Percentiles rank a stretch among this genome's conserved stretches.
Evolutionary conservation across 2,113 vertebrate genomes (phyloP).

Genomic region (Chloebia gouldiae): DNA sequence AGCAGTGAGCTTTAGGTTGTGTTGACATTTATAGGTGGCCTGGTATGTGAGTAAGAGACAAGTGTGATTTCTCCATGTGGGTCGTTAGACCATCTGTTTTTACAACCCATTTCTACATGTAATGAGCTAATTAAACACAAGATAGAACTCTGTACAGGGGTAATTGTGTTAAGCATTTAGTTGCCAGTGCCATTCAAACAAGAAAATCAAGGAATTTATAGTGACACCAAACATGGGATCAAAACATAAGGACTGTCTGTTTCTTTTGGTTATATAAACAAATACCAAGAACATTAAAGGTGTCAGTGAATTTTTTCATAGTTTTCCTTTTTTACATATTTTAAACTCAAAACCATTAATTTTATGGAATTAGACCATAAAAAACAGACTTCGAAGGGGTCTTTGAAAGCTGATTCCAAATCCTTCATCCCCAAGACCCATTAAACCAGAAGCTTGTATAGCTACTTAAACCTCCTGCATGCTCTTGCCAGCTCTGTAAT

Average conservation of each 20-base stretch:
- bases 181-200: background rate
- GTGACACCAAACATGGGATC: background rate
- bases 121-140: background rate
- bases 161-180: background rate
- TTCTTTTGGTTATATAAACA: background rate
- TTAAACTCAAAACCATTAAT: background rate
- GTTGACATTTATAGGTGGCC: background rate
- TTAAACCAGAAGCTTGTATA: background rate
- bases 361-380: background rate
- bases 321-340: background rate
- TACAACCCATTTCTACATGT: background rate
- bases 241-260: background rate
- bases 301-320: fast-evolving
- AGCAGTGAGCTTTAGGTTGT: background rate
- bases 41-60: background rate
- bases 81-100: background rate
- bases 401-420: background rate
- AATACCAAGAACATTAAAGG: background rate
- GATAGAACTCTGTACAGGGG: no score
- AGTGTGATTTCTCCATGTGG: background rate
- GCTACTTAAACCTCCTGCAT: background rate
- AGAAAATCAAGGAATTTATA: background rate
- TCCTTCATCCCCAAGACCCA: background rate
- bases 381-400: background rate
- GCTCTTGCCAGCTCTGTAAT: background rate